Evolutionary conservation across 2,888 invertebrate genomes (phyloP).

Genomic region (Dynastes maya): DNA sequence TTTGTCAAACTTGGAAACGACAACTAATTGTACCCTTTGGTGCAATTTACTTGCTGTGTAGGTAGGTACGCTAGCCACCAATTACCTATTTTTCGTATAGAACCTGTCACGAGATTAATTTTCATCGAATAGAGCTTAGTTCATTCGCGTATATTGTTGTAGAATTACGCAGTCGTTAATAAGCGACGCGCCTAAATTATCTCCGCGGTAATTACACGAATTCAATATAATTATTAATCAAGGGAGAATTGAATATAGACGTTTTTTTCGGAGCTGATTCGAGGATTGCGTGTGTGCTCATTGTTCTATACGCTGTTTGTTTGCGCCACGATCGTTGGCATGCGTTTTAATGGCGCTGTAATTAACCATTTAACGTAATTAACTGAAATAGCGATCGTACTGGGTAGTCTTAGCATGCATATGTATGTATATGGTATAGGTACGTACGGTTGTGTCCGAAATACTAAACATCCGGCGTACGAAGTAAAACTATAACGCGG

Average conservation of each 20-base stretch:
- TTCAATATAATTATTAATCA: constrained; percentile 7
- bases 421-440: too few relatives aligned
- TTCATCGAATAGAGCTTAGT: neutral
- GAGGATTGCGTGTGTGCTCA: neutral
- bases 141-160: neutral
- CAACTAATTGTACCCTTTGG: too few relatives aligned
- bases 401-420: too few relatives aligned
- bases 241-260: neutral
- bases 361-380: constrained; percentile 33
- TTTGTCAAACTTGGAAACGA: neutral
- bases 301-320: neutral
- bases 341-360: constrained; percentile 15
- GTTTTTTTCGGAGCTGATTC: neutral
- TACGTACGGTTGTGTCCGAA: too few relatives aligned
- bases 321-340: neutral
- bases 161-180: neutral
- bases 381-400: constrained; percentile 21
- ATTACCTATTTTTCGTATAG: too few relatives aligned
- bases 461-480: too few relatives aligned
- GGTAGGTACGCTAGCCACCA: too few relatives aligned
- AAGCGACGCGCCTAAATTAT: constrained; percentile 1
- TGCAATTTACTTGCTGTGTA: too few relatives aligned
- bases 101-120: neutral
- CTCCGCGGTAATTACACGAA: constrained; percentile 1
- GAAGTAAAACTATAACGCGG: too few relatives aligned